Evolutionary conservation across 2,888 invertebrate species (phyloP), one percentile per base, ranked within the genome.

Genomic region (Subacronicta megacephala): DNA sequence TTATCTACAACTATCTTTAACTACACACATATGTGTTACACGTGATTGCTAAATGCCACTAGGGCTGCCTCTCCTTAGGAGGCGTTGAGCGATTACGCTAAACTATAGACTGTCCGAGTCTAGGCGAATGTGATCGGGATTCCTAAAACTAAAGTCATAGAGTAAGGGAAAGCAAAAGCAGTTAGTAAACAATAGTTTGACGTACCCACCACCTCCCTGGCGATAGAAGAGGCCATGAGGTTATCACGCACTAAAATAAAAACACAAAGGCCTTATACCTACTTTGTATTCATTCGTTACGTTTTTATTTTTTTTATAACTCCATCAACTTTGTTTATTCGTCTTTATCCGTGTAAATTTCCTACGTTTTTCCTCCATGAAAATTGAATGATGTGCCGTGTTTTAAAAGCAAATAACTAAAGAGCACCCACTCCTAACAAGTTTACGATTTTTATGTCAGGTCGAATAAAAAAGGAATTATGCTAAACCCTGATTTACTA

Each of bases 401-500:
- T 62, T 65, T 56, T 49, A 54, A 62, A 20, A 45, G 38, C 29
- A 51, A 67, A 70, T 67, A 69, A 70, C 64, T 66, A 67, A 70
- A 52, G 40, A 54, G 56, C 60, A 56, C 61, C 65, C 62, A 70
- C 69, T 78, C 51, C 46, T 73, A 77, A 71, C 68, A 77, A 77
- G 78, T 77, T 75, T 78, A 78, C 72, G 68, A 73, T 79, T 79
- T 82, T 82, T 73, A 79, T 77, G 79, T 79, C 75, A 77, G 76
- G 74, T 79, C 52, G 69, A 83, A 84, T 83, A 83, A 84, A 82
- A 82, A 69, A 71, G 75, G 71, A 82, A 81, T 85, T 84, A 83
- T 80, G 77, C 77, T 85, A 85, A 82, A 80, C 75, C 73, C 72
- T 71, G 78, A 75, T 81, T 83, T 81, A 82, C 76, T 74, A 71